phyloP scores from a whole-genome alignment of 2,797 vertebrate genomes.

The Pseudochirops corinnae region DNA sequence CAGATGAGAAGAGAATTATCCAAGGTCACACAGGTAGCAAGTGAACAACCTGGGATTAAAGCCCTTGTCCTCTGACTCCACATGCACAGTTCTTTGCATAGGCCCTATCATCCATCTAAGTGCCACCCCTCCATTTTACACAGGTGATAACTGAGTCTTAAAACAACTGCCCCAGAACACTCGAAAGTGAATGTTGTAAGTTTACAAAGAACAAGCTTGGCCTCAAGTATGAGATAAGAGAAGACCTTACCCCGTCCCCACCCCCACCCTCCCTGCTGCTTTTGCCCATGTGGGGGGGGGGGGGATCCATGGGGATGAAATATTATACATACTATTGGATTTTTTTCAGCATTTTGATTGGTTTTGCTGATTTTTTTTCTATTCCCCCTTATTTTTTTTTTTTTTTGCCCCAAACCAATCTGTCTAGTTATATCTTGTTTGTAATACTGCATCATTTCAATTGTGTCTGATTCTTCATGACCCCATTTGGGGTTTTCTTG shows the following conservation, averaged over 20 bases:
- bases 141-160: background rate
- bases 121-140: background rate
- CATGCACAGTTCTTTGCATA: background rate
- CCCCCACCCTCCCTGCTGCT: too few relatives aligned
- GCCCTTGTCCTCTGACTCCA: background rate
- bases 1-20: background rate
- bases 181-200: background rate
- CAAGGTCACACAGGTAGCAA: background rate
- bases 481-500: too few relatives aligned
- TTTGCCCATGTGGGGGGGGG: background rate
- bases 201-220: background rate
- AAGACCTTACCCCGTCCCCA: background rate
- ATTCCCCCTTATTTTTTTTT: background rate
- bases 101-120: background rate
- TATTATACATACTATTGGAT: background rate
- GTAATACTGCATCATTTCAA: too few relatives aligned
- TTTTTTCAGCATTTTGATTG: background rate
- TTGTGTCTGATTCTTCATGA: too few relatives aligned
- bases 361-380: background rate
- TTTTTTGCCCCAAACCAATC: background rate
- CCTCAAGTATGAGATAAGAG: background rate
- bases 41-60: background rate
- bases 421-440: background rate
- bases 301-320: background rate
- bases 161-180: background rate